Percentiles rank a stretch among this genome's conserved stretches.
phyloP scores from a whole-genome alignment of 2,888 invertebrate species.

The Glaucopsyche alexis region DNA sequence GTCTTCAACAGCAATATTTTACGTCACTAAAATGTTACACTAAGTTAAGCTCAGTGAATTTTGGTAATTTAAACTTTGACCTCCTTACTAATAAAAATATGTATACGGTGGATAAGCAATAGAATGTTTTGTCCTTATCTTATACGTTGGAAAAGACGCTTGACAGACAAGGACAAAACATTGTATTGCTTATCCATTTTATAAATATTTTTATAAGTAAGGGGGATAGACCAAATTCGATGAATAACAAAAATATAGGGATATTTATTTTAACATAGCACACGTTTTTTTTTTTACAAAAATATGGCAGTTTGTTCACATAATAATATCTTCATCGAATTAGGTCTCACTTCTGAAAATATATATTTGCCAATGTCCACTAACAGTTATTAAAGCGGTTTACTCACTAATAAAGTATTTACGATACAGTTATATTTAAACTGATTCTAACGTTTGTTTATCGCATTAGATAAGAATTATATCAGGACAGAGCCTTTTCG shows the following conservation, averaged over 20 bases:
- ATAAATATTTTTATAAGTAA: too few relatives aligned
- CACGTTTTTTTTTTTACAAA: not conserved
- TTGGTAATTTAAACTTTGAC: not conserved
- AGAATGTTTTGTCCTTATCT: too few relatives aligned
- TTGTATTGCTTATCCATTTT: too few relatives aligned
- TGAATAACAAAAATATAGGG: not conserved
- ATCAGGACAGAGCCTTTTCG: not conserved
- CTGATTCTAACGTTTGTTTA: not conserved
- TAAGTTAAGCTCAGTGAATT: not conserved
- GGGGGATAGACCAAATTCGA: not conserved
- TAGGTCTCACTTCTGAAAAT: too few relatives aligned
- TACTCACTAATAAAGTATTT: conserved; percentile 1
- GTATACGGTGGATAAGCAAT: too few relatives aligned
- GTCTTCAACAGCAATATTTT: not conserved
- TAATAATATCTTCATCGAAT: not conserved
- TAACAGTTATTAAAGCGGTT: not conserved
- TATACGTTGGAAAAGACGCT: too few relatives aligned
- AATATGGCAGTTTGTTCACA: not conserved
- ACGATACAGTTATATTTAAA: not conserved
- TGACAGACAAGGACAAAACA: too few relatives aligned
- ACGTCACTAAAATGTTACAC: not conserved
- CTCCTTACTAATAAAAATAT: too few relatives aligned
- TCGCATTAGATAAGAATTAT: not conserved
- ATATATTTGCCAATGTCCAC: not conserved
- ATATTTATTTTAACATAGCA: not conserved